Evolutionary conservation across 2,888 invertebrate genomes (phyloP).

Genomic region (Belgica antarctica): DNA sequence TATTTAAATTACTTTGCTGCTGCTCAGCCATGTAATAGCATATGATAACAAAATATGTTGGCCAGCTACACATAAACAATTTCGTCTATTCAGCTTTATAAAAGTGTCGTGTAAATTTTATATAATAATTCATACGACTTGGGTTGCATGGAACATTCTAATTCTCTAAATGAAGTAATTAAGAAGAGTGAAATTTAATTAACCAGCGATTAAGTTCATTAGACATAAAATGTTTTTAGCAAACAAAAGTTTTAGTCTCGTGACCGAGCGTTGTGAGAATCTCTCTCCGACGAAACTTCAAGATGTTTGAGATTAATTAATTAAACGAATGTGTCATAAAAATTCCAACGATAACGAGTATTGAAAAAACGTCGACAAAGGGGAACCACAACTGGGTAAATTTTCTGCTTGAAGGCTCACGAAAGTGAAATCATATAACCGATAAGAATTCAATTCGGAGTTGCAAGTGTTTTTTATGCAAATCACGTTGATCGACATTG

Average conservation of each 20-base stretch:
- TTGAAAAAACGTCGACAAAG: too few species aligned
- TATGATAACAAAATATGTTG: constrained; percentile 6
- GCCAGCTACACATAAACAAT: not conserved
- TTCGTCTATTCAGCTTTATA: not conserved
- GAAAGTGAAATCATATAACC: constrained; percentile 5
- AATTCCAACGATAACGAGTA: too few species aligned
- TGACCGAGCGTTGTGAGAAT: too few species aligned
- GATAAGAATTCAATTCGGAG: constrained; percentile 7
- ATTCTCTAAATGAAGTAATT: constrained; percentile 36
- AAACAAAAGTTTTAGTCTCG: not conserved
- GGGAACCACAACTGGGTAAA: not conserved
- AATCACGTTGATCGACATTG: not conserved
- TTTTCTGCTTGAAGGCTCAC: not conserved
- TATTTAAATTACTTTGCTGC: constrained; percentile 28
- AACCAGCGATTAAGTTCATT: constrained; percentile 4
- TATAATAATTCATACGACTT: not conserved
- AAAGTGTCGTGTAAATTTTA: not conserved
- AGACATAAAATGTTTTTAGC: constrained; percentile 12
- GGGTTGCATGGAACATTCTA: not conserved
- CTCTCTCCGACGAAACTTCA: too few species aligned
- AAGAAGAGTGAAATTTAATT: constrained; percentile 42
- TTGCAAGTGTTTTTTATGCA: not conserved
- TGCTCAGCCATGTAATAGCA: constrained; percentile 13
- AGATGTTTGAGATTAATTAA: too few species aligned
- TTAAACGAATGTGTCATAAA: too few species aligned